Base-by-base conservation (phyloP, 2,888 invertebrate genomes). In the Eilema caniola region DNA sequence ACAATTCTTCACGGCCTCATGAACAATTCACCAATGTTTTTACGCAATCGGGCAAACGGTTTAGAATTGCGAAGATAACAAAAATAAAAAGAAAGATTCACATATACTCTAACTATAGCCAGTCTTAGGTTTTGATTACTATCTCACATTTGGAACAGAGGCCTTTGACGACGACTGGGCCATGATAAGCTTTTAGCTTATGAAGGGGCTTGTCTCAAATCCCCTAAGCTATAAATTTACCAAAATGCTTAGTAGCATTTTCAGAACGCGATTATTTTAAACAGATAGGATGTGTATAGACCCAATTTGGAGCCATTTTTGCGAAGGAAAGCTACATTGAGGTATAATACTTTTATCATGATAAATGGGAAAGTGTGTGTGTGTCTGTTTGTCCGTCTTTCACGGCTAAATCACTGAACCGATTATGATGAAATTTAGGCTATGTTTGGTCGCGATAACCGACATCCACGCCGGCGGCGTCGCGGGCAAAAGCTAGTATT, bases 261-360 rank as follows among this genome's bases (percentile, higher is more conserved):
- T 47, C 47, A 47, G 47, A 47, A 47, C 47, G 47, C 47, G 20
- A 47, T 53, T 53, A 53, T 53, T 53, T 53, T 53, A 53, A 47
- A 47, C 7, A 47, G 53, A 53, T 53, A 53, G 20, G n/a, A 53
- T 7, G n/a, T 7, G n/a, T n/a, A 53, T n/a, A n/a, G 53, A 53
- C 53, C 20, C 10, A 10, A 8, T 53, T 2, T 53, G 2, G 1
- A 2, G 8, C 53, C 20, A 1, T 53, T n/a, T 53, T n/a, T 53
- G n/a, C 20, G n/a, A n/a, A 10, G n/a, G 53, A 28, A 28, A 28
- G 28, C 3, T 28, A 28, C 28, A 28, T 28, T 28, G 5, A 41
- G 41, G 16, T 41, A 41, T 14, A 41, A 41, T 41, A 41, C 41
- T 14, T 16, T 2, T 41, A 41, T 28, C 28, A 4, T n/a, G n/a